A percentile compares a stretch with the other conserved stretches of the same genome.
Evolutionary conservation across 2,797 vertebrate species (phyloP).

Genomic region (Coccyzus lansbergi): DNA sequence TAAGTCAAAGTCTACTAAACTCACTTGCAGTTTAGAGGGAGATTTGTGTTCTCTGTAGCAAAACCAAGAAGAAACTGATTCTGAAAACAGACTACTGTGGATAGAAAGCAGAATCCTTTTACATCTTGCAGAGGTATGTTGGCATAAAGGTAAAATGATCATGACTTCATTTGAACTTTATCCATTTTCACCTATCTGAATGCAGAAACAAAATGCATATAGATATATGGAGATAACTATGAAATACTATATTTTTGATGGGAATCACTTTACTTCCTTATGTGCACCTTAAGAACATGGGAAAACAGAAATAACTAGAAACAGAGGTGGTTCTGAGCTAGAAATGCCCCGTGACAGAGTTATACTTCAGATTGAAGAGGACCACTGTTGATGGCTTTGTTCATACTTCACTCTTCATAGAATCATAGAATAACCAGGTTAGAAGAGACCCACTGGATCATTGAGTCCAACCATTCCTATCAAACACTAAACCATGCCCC

Average conservation of each 20-base stretch:
- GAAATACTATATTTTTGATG: not conserved
- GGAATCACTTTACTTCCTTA: not conserved
- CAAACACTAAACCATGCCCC: too few relatives aligned
- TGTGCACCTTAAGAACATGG: conserved; percentile 1
- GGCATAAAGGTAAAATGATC: not conserved
- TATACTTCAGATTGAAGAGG: not conserved
- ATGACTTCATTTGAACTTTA: not conserved
- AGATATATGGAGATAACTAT: not conserved
- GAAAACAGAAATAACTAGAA: conserved; percentile 16
- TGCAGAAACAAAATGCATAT: not conserved
- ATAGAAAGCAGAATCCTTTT: not conserved
- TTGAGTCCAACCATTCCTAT: too few relatives aligned
- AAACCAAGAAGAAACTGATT: conserved; percentile 2
- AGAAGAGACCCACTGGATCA: too few relatives aligned
- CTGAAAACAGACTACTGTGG: not conserved
- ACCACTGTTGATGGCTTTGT: not conserved
- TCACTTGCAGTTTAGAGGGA: not conserved
- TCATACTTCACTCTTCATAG: not conserved
- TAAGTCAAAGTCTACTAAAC: not conserved
- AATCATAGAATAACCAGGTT: too few relatives aligned
- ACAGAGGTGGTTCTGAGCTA: not conserved
- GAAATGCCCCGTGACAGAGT: not conserved
- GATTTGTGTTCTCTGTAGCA: not conserved
- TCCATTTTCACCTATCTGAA: not conserved
- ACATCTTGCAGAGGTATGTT: not conserved